Evolutionary conservation across 2,113 vertebrate genomes (phyloP).

Genomic region (Sigmodon hispidus): DNA sequence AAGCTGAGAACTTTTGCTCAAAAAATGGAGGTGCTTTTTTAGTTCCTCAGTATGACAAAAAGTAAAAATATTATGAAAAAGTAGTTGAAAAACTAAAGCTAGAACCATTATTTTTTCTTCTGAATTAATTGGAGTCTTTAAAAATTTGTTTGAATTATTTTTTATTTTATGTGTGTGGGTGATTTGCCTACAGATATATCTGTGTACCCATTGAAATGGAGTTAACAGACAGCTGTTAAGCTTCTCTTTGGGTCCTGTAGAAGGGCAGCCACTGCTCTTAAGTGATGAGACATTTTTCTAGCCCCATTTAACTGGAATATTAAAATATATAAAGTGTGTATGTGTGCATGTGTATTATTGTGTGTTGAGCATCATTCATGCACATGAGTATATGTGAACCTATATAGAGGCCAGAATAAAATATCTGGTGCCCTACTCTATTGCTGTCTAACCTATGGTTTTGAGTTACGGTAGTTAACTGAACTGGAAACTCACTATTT

Average conservation of each 20-base stretch:
- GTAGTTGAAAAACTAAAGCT: constrained; percentile 12
- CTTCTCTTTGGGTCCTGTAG: not conserved
- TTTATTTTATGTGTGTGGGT: not conserved
- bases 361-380: not conserved
- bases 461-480: too few relatives aligned
- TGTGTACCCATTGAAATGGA: not conserved
- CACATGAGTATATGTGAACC: not conserved
- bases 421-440: not conserved
- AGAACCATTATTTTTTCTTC: constrained; percentile 22
- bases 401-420: not conserved
- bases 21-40: too few relatives aligned
- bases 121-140: constrained; percentile 19
- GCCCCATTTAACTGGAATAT: not conserved
- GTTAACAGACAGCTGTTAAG: not conserved
- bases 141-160: not conserved
- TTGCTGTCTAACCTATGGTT: not conserved
- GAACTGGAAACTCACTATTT: not conserved
- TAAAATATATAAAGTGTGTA: not conserved
- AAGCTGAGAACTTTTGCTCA: too few relatives aligned
- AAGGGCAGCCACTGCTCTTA: not conserved
- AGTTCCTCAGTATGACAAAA: not conserved
- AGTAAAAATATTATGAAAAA: not conserved
- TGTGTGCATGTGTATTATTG: not conserved
- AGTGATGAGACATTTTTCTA: not conserved
- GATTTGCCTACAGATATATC: not conserved